Percentiles rank a stretch among this genome's conserved stretches.
These are phyloP conservation scores for Habropoda laboriosa DNA, from an alignment of 1,140 invertebrate genomes.

Conservation along the genomic window DNA sequence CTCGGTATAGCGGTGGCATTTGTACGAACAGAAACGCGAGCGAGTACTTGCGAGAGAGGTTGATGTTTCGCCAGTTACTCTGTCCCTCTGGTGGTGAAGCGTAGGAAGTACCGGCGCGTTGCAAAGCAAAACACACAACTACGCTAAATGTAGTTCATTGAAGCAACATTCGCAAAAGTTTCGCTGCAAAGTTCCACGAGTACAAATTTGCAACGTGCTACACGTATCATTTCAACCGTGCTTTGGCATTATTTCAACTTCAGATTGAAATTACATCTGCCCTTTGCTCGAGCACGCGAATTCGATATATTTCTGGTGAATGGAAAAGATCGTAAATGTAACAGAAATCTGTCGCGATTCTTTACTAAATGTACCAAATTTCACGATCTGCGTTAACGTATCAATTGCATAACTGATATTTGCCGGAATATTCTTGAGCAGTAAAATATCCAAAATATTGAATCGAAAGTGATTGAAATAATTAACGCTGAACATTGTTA, in stretches of 20 bases:
- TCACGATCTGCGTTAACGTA: not conserved
- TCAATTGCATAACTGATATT: not conserved
- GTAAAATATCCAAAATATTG: too few species aligned
- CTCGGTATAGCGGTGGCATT: too few species aligned
- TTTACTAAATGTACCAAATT: not conserved
- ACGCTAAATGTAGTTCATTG: conserved; percentile 5
- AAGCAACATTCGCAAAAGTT: conserved; percentile 6
- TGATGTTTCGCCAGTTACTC: too few species aligned
- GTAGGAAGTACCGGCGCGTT: too few species aligned
- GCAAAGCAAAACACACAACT: not conserved
- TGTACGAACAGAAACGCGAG: too few species aligned
- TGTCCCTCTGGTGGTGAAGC: too few species aligned
- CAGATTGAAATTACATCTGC: conserved; percentile 15
- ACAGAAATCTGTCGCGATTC: not conserved
- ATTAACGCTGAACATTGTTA: too few species aligned
- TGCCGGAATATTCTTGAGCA: too few species aligned
- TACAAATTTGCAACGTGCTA: conserved; percentile 7
- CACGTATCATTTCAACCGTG: conserved; percentile 9
- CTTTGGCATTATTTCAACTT: conserved; percentile 19
- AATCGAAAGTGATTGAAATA: not conserved
- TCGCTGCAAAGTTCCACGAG: not conserved
- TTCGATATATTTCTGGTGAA: conserved; percentile 3
- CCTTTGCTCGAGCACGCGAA: not conserved
- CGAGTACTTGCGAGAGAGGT: too few species aligned
- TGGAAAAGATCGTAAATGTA: not conserved